Evolutionary conservation across 2,113 vertebrate species (phyloP).

Genomic region (Brachirus orientalis): DNA sequence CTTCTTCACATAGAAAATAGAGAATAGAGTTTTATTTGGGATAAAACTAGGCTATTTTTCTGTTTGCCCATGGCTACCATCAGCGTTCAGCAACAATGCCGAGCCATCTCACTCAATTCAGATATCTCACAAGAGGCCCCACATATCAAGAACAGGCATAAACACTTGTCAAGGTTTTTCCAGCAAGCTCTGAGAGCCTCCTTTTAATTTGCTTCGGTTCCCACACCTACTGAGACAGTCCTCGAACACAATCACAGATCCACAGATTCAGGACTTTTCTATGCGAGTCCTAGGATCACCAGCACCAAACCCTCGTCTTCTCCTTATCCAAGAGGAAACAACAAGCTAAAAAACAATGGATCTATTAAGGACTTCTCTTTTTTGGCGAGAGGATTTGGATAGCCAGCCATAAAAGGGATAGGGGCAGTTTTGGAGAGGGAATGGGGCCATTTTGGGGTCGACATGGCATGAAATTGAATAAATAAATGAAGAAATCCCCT

Average conservation of each 20-base stretch:
- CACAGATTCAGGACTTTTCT: constrained; percentile 59
- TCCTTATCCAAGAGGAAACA: constrained; percentile 60
- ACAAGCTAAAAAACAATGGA: constrained; percentile 71
- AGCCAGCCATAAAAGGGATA: constrained; percentile 70
- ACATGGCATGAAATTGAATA: constrained; percentile 86
- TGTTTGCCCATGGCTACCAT: constrained; percentile 44
- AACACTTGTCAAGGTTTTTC: constrained; percentile 61
- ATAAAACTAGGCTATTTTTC: constrained; percentile 23
- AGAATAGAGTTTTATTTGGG: constrained; percentile 7
- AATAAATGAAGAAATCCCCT: constrained; percentile 87
- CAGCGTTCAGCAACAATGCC: constrained; percentile 52
- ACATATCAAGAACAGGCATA: constrained; percentile 58
- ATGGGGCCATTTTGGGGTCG: constrained; percentile 76
- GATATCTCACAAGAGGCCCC: constrained; percentile 59
- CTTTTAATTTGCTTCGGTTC: constrained; percentile 70
- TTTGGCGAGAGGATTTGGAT: constrained; percentile 46
- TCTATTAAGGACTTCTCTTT: constrained; percentile 71
- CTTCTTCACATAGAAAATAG: constrained; percentile 1
- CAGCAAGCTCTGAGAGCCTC: constrained; percentile 50
- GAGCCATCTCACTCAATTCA: constrained; percentile 48
- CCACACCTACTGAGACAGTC: constrained; percentile 72
- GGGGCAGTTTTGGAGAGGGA: constrained; percentile 73
- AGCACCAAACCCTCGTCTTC: constrained; percentile 51
- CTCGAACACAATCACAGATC: constrained; percentile 49
- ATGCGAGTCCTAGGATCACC: constrained; percentile 56